Evolutionary conservation across 2,113 vertebrate genomes (phyloP), one percentile per base, ranked within the genome.

Genomic region (Spermophilus dauricus): DNA sequence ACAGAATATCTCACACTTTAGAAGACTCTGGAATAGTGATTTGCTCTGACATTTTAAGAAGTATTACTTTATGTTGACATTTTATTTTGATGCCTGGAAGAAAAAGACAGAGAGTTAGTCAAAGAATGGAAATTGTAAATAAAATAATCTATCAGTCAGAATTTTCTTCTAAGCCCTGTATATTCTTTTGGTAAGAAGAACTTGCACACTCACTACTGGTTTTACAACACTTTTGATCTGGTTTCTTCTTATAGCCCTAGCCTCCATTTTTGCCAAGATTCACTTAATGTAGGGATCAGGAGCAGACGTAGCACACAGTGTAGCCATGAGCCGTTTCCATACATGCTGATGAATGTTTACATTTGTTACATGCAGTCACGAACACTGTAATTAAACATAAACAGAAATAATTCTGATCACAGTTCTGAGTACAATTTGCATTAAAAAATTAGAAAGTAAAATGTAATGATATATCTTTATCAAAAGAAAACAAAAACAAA

Each of bases 381-480:
- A 97, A 93, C 77, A 78, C 89, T 94, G 58, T 63, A 96, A 97
- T 97, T 65, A 98, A 95, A 87, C 89, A 92, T 67, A 94, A 96
- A 89, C 87, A 96, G 86, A 63, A 97, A 76, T 13, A 95, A 93
- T 89, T 94, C 73, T 95, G 91, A 97, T 88, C 95, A 96, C 53
- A 58, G 56, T 92, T 86, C n/a, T 93, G 88, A 88, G 91, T 37
- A 92, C 14, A 87, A 95, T 81, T 94, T 96, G 76, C 93, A 95
- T 96, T 97, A 58, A 97, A 97, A 97, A 98, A 98, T 98, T 94
- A 98, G 87, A 96, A 97, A 97, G 96, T 94, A 97, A 90, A 96
- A 96, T 94, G 80, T 86, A 97, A 95, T 73, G 80, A 87, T 95
- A 92, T 78, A 87, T 87, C 75, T 97, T 98, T 95, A 98, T 69